phyloP scores from a whole-genome alignment of 1,140 invertebrate species.

The Phymorhynchus buccinoides region DNA sequence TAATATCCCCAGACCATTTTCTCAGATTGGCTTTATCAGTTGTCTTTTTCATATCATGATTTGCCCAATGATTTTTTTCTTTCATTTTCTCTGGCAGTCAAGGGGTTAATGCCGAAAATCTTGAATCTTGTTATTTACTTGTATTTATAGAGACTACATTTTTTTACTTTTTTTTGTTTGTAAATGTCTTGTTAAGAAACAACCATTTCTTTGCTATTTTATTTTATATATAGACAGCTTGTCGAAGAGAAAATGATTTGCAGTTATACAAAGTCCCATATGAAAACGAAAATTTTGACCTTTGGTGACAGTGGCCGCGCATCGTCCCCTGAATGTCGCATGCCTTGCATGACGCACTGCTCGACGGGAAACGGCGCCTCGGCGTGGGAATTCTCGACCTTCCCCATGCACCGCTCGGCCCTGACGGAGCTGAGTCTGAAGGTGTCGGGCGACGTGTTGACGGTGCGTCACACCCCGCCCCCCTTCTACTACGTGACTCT shows the following conservation, averaged over 20 bases:
- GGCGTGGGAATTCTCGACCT: background rate
- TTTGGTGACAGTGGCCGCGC: background rate
- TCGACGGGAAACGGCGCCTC: background rate
- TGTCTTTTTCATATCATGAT: no score
- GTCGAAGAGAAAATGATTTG: background rate
- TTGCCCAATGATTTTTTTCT: no score
- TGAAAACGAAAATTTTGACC: background rate
- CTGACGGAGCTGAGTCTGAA: background rate
- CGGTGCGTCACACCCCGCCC: background rate
- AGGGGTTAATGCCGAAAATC: no score
- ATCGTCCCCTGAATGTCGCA: background rate
- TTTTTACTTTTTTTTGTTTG: conserved; percentile 3
- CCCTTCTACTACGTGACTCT: conserved; percentile 4
- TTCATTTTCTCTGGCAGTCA: no score
- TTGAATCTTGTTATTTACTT: no score
- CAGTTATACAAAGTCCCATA: background rate
- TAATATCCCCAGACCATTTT: no score
- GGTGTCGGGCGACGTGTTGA: background rate
- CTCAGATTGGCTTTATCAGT: no score
- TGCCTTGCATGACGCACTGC: background rate
- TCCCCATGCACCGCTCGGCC: background rate
- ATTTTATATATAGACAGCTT: background rate
- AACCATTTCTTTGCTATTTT: background rate
- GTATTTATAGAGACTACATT: no score
- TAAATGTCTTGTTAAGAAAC: background rate